These are phyloP conservation scores for Bombus soroeensis DNA, from an alignment of 1,140 invertebrate species.

Conservation along the genomic window DNA sequence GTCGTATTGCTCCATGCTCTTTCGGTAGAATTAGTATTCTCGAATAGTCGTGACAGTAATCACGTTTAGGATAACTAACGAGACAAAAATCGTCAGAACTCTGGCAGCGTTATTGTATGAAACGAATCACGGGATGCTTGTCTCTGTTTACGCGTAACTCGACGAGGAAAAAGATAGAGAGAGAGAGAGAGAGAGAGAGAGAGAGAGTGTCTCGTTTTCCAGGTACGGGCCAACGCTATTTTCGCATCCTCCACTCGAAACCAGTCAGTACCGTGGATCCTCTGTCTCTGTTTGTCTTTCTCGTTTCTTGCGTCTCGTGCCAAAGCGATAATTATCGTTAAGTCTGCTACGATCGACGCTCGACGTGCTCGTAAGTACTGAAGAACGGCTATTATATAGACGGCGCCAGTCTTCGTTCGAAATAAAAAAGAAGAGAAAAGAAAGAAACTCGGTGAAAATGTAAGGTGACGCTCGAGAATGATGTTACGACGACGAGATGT, in stretches of 20 bases:
- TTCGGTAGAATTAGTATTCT: too few relatives aligned
- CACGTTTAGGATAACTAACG: too few relatives aligned
- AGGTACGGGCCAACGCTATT: slow-evolving; percentile 54
- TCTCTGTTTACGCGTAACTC: neutral
- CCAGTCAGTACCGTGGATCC: neutral
- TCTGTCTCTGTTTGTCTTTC: neutral
- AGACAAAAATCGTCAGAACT: too few relatives aligned
- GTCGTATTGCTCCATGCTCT: too few relatives aligned
- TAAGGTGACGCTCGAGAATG: neutral
- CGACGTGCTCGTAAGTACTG: neutral
- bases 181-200: neutral
- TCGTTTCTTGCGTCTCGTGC: slow-evolving; percentile 19
- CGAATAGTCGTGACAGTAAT: too few relatives aligned
- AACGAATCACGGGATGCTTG: too few relatives aligned
- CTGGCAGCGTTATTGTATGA: too few relatives aligned
- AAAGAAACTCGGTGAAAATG: neutral
- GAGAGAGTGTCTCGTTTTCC: slow-evolving; percentile 15
- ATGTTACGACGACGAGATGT: neutral
- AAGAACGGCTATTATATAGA: neutral
- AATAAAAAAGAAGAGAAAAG: neutral
- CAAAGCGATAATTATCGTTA: slow-evolving; percentile 36
- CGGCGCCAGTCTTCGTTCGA: slow-evolving; percentile 25
- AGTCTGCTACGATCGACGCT: slow-evolving; percentile 23
- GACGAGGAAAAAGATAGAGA: neutral
- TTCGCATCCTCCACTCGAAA: slow-evolving; percentile 25